A percentile compares a stretch with the other conserved stretches of the same genome.
These are phyloP conservation scores for Lampris megalopsis DNA, from an alignment of 2,113 vertebrate genomes.

Conservation along the genomic window DNA sequence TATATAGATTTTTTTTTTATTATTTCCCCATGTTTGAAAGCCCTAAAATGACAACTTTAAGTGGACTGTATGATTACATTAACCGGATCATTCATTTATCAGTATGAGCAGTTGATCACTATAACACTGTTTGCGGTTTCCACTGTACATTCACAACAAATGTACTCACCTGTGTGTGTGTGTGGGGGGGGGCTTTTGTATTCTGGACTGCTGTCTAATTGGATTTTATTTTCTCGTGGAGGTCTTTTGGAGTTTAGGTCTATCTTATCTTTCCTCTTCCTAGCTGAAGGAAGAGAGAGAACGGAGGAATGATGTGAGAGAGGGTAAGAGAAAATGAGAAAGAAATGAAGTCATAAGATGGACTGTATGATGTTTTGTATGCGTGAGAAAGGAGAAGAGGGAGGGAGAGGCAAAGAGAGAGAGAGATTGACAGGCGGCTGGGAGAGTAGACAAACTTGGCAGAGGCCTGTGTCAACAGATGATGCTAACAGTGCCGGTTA, in stretches of 20 bases:
- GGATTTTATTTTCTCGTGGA: no score
- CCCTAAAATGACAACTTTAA: no score
- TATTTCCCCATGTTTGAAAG: no score
- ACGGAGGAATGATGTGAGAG: no score
- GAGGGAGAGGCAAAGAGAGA: constrained; percentile 1
- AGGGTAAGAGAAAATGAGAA: not conserved
- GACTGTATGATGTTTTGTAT: not conserved
- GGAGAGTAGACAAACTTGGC: constrained; percentile 46
- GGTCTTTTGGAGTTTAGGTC: no score
- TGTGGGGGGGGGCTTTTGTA: not conserved
- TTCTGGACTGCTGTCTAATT: no score
- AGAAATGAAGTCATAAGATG: not conserved
- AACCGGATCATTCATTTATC: no score
- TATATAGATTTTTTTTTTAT: no score
- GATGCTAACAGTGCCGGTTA: constrained; percentile 47
- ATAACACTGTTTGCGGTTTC: no score
- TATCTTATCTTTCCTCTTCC: constrained; percentile 3
- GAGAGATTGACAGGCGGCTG: not conserved
- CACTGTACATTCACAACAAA: no score
- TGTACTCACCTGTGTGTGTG: not conserved
- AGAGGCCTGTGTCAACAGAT: constrained; percentile 69
- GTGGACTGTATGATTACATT: no score
- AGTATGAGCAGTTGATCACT: no score
- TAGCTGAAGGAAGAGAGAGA: not conserved
- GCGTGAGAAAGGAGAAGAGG: not conserved